Conservation (phyloP, 2,888 invertebrate species). For the Adineta ricciae region DNA sequence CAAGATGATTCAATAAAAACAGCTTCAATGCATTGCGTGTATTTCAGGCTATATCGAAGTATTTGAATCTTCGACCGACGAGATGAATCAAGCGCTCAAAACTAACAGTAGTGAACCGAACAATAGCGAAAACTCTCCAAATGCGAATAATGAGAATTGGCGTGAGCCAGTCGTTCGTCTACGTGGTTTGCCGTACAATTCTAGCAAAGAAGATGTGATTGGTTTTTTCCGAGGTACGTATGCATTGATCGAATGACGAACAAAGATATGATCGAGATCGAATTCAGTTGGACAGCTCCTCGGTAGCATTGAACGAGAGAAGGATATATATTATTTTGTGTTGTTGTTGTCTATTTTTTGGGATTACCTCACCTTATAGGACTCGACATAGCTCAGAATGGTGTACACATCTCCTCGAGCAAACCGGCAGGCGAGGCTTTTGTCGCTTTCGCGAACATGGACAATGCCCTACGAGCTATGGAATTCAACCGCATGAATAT, state of each 20-base stretch:
- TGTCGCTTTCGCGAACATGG: constrained; percentile 94
- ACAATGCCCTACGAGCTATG: constrained; percentile 92
- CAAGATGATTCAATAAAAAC: neutral
- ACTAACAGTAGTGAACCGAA: constrained; percentile 48
- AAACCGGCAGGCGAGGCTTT: constrained; percentile 97
- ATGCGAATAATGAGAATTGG: neutral
- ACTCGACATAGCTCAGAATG: constrained; percentile 93
- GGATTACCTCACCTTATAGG: constrained; percentile 53
- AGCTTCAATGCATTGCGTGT: neutral
- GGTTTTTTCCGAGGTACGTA: constrained; percentile 80
- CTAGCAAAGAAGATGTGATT: constrained; percentile 83
- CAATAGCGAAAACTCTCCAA: constrained; percentile 11
- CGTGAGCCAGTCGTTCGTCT: constrained; percentile 66
- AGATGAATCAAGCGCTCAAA: constrained; percentile 76
- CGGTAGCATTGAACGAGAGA: neutral
- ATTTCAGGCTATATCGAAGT: constrained; percentile 54
- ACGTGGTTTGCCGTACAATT: constrained; percentile 83
- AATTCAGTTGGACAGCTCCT: neutral
- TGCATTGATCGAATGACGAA: neutral
- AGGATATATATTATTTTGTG: neutral
- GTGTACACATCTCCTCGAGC: constrained; percentile 93
- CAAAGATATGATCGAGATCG: neutral
- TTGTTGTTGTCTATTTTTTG: constrained; percentile 7
- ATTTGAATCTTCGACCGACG: constrained; percentile 71
- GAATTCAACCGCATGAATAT: constrained; percentile 82